Base-by-base conservation (phyloP, 2,888 invertebrate species). In the Oligia latruncula region DNA sequence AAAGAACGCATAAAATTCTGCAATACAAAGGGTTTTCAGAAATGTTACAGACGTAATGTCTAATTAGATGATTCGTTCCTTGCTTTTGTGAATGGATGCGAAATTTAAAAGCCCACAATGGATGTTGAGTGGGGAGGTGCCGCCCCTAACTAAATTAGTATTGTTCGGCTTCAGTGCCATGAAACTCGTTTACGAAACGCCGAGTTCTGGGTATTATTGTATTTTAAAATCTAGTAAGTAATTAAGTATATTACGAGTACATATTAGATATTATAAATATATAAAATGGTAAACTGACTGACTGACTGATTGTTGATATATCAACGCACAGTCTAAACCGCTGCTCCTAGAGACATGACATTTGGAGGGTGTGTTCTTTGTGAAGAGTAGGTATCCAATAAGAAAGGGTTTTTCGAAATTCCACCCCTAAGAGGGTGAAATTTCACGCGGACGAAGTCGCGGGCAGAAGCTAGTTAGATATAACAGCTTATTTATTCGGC, bases 11-110 rank as follows among this genome's bases (percentile, higher is more conserved):
- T 95, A 95, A 95, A 96, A 95, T 93, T 94, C 92, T 94, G 94
- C 95, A 94, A 93, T 94, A 95, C 96, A 96, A 95, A 96, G 95
- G 95, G 95, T 94, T 96, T 95, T 95, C 94, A 94, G 94, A 95
- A 94, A 94, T 94, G 94, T 95, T 92, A 95, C 94, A 95, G 94
- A 95, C 95, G 94, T 95, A 94, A 95, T 95, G 94, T 93, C 94
- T 96, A 96, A 96, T 96, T 96, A 96, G 94, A 95, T 95, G 94
- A 94, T 93, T 95, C 93, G 92, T 92, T 93, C 90, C 90, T 91
- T 90, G 89, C 90, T 90, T 91, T 91, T 90, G 88, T 89, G 88
- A 92, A 82, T 78, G 87, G 80, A 84, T 84, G 74, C 71, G 77
- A 81, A 82, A 83, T 85, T 78, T 88, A 79, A 88, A 88, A 88